Base-by-base conservation (phyloP, 2,888 invertebrate genomes). In the Morpho deidamia region DNA sequence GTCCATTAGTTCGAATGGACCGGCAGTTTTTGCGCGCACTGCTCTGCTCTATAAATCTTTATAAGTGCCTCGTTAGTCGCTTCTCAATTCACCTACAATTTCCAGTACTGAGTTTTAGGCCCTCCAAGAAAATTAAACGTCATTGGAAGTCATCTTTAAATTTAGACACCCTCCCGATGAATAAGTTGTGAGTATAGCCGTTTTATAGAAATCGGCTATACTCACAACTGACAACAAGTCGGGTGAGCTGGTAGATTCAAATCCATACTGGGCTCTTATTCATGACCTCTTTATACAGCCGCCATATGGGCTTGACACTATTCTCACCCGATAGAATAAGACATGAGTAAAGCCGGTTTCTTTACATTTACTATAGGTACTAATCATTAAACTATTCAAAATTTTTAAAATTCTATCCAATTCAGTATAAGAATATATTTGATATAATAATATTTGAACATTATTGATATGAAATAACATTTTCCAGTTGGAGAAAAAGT, bases 1-100 rank as follows among this genome's bases (percentile, higher is more conserved):
- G 43, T 51, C 56, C 46, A 53, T 56, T 53, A 56, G 53, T 34
- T 53, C 53, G 53, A 39, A 50, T 47, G 46, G 44, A 33, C 45
- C 43, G 45, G 39, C 53, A 58, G 55, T 82, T 81, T 81, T 79
- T 76, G 76, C 71, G 63, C 64, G 62, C 68, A 70, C 69, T 67
- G 69, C 74, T 76, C 73, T 76, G 76, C 78, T 76, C 76, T 76
- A 83, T 83, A 83, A 82, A 83, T 83, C 83, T 79, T 74, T 65
- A 71, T 76, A 80, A 83, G 82, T 78, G 76, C 71, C 78, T 79
- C 83, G 79, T 83, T 83, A 81, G 78, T 83, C 74, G 71, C 69
- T 76, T 75, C 76, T 78, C 80, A 77, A 78, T 80, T 75, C 76
- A 66, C 71, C 74, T 76, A 74, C 71, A 67, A 69, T 67, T 69